These are phyloP conservation scores for Thera obeliscata DNA, from an alignment of 2,888 invertebrate genomes.

Conservation along the genomic window DNA sequence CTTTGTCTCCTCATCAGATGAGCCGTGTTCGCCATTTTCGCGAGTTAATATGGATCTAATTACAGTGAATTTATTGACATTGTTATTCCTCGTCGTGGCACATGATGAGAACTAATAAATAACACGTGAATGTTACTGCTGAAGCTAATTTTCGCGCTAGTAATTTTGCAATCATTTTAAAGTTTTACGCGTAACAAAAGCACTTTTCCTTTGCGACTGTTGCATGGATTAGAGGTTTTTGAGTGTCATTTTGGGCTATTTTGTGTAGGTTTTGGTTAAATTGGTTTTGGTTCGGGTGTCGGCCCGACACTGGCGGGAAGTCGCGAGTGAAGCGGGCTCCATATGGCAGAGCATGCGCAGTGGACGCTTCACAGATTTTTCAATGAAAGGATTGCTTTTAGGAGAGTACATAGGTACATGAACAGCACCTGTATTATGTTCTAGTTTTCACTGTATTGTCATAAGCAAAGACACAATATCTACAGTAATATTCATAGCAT, in stretches of 20 bases:
- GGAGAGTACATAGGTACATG: slow-evolving; percentile 4
- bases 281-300: slow-evolving; percentile 37
- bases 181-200: slow-evolving; percentile 23
- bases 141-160: slow-evolving; percentile 45
- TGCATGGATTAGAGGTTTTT: slow-evolving; percentile 16
- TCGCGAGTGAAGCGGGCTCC: slow-evolving; percentile 46
- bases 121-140: slow-evolving; percentile 54
- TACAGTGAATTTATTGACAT: slow-evolving; percentile 46
- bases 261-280: slow-evolving; percentile 20
- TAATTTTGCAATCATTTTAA: slow-evolving; percentile 57
- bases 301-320: slow-evolving; percentile 42
- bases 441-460: slow-evolving; percentile 22
- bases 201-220: not conserved
- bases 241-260: slow-evolving; percentile 27
- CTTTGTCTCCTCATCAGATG: slow-evolving; percentile 95
- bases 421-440: not conserved
- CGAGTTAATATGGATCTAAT: slow-evolving; percentile 46
- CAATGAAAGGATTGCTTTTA: slow-evolving; percentile 49
- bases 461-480: not conserved
- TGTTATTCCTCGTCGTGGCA: slow-evolving; percentile 74
- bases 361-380: slow-evolving; percentile 46
- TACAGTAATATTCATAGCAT: too few relatives aligned
- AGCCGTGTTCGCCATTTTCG: slow-evolving; percentile 94
- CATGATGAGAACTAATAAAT: slow-evolving; percentile 66
- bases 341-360: slow-evolving; percentile 64